A percentile compares a stretch with the other conserved stretches of the same genome.
These are phyloP conservation scores for Chelmon rostratus DNA, from an alignment of 2,797 vertebrate species.

Conservation along the genomic window DNA sequence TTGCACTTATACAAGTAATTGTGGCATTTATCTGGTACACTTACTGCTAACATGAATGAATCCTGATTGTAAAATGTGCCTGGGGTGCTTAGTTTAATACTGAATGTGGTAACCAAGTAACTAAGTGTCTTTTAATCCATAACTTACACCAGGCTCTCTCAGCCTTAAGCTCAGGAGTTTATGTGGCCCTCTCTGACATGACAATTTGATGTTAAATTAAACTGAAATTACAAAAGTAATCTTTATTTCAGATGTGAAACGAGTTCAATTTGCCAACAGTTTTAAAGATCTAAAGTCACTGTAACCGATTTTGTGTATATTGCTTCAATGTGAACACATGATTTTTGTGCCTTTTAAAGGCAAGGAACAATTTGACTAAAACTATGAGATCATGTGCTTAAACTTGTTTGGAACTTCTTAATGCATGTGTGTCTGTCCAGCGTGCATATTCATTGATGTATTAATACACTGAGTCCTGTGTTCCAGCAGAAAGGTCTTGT, in stretches of 20 bases:
- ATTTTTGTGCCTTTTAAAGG: slow-evolving; percentile 19
- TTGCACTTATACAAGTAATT: neutral
- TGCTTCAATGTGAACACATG: slow-evolving; percentile 37
- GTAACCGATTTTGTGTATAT: neutral
- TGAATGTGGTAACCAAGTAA: neutral
- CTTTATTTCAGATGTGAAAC: neutral
- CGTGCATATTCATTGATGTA: slow-evolving; percentile 1
- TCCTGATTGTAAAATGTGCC: neutral
- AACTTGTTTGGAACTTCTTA: neutral
- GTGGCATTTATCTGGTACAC: neutral
- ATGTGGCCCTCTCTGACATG: neutral
- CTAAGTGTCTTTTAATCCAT: neutral
- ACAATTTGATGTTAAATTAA: neutral
- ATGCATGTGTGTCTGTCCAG: slow-evolving; percentile 12
- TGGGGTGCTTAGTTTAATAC: neutral
- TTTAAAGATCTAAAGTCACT: neutral
- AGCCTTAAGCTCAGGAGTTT: neutral
- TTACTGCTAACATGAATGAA: neutral
- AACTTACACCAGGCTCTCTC: neutral
- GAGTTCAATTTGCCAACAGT: neutral
- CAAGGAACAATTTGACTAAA: slow-evolving; percentile 5
- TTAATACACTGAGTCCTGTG: slow-evolving; percentile 1
- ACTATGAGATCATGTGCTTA: neutral
- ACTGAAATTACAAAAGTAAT: neutral
- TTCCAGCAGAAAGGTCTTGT: slow-evolving; percentile 14